phyloP scores from a whole-genome alignment of 2,888 invertebrate genomes.

The Andrena camellia region DNA sequence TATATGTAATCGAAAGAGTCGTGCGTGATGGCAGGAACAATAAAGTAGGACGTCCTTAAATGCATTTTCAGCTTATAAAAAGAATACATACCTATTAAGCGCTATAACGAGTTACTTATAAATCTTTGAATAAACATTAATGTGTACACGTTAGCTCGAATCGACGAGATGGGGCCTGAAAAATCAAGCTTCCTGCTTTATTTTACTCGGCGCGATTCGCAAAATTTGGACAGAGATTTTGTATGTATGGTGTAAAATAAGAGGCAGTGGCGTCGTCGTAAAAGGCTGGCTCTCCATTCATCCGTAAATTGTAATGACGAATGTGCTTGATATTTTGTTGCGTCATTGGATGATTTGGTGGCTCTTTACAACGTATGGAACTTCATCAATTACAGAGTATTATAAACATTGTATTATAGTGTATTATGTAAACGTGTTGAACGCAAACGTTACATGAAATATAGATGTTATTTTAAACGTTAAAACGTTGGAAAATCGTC shows the following conservation, averaged over 20 bases:
- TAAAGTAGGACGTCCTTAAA: constrained; percentile 78
- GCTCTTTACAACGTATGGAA: constrained; percentile 72
- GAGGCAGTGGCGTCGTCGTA: constrained; percentile 43
- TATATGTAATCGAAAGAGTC: constrained; percentile 23
- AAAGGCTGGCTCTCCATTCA: constrained; percentile 65
- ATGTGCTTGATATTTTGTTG: constrained; percentile 46
- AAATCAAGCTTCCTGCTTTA: constrained; percentile 67
- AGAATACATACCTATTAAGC: constrained; percentile 35
- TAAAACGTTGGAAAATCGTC: constrained; percentile 57
- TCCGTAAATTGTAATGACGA: constrained; percentile 39
- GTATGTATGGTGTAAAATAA: constrained; percentile 68
- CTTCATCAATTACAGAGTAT: constrained; percentile 81
- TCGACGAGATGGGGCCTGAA: constrained; percentile 30
- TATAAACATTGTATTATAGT: constrained; percentile 81
- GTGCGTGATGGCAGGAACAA: constrained; percentile 62
- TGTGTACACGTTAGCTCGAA: constrained; percentile 50
- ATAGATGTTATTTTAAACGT: constrained; percentile 64
- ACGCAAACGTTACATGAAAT: constrained; percentile 68
- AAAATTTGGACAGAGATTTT: constrained; percentile 37
- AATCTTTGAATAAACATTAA: constrained; percentile 41
- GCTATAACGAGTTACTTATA: constrained; percentile 47
- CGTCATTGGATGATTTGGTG: constrained; percentile 66
- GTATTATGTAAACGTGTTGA: constrained; percentile 80
- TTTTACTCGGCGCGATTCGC: constrained; percentile 45
- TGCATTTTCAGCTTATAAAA: constrained; percentile 64